Base-by-base conservation (phyloP, 2,888 invertebrate genomes). In the Cacoxenus indagator region DNA sequence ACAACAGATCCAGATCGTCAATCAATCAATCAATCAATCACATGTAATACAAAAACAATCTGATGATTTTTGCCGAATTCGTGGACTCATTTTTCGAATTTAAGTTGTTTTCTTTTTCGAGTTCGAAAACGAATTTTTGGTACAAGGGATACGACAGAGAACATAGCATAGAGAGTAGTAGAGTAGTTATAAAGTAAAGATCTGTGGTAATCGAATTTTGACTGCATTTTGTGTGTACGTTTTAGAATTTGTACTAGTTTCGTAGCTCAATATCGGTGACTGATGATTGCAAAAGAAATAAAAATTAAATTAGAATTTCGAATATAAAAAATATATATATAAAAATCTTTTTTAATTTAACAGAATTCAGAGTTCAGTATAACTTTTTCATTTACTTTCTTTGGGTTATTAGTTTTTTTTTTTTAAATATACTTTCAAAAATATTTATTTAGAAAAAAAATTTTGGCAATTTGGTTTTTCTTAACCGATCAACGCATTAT, bases 1-100 rank as follows among this genome's bases (percentile, higher is more conserved):
- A 67, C 73, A 67, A 59, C 46, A 37, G 70, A 80, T 82, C 80
- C 79, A 75, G 81, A 81, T 82, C 70, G 78, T 72, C 37, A 37
- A 37, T 37, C 37, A 37, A 37, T 37, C 37, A 37, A 37, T 37
- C 9, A 11, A 11, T 37, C 37, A 37, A 11, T 11, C 37, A 37
- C 37, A 37, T 11, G 37, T 37, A 11, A 11, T 14, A 14, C 9
- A 37, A 37, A 14, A 11, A 14, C 2, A 11, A 11, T 37, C 14
- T 37, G 8, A 11, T 37, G 37, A 14, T 37, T 37, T 37, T 37
- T 37, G 9, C 9, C 37, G 9, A 37, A 37, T 37, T 37, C 14
- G 37, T 8, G 37, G 14, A 37, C 37, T 11, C 37, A 14, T 37
- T n/a, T n/a, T n/a, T n/a, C n/a, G n/a, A 37, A 37, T 37, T 37